A percentile compares a stretch with the other conserved stretches of the same genome.
phyloP scores from a whole-genome alignment of 2,888 invertebrate species.

The Lasioglossum zephyrum region DNA sequence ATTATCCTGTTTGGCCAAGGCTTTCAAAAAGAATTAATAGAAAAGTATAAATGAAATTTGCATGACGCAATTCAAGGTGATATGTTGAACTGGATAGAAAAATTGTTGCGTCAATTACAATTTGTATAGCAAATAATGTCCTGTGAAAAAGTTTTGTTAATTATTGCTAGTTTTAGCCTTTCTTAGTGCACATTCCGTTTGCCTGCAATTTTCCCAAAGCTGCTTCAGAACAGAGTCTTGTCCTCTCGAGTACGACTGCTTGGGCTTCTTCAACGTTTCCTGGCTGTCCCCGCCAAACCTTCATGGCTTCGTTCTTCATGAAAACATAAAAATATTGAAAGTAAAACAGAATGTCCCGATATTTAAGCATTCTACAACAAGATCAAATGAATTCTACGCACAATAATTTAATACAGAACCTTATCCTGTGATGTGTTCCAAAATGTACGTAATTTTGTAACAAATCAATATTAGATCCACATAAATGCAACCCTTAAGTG shows the following conservation, averaged over 20 bases:
- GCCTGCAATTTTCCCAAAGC: conserved; percentile 65
- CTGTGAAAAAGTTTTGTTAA: too few relatives aligned
- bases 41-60: not conserved
- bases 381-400: not conserved
- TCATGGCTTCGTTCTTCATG: conserved; percentile 87
- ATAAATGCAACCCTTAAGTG: too few relatives aligned
- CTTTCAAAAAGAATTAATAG: not conserved
- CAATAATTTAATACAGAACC: too few relatives aligned
- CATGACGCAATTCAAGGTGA: conserved; percentile 4
- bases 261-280: conserved; percentile 87
- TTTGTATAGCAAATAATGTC: too few relatives aligned
- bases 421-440: not conserved
- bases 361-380: not conserved
- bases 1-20: not conserved
- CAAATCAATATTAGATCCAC: too few relatives aligned
- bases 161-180: not conserved
- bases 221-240: conserved; percentile 84
- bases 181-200: conserved; percentile 26
- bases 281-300: conserved; percentile 88
- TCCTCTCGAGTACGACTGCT: conserved; percentile 86
- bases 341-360: not conserved
- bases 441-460: not conserved
- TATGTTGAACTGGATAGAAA: not conserved
- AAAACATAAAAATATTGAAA: not conserved
- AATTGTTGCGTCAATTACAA: not conserved